phyloP scores from a whole-genome alignment of 2,797 vertebrate species.

The Tangara arthus region DNA sequence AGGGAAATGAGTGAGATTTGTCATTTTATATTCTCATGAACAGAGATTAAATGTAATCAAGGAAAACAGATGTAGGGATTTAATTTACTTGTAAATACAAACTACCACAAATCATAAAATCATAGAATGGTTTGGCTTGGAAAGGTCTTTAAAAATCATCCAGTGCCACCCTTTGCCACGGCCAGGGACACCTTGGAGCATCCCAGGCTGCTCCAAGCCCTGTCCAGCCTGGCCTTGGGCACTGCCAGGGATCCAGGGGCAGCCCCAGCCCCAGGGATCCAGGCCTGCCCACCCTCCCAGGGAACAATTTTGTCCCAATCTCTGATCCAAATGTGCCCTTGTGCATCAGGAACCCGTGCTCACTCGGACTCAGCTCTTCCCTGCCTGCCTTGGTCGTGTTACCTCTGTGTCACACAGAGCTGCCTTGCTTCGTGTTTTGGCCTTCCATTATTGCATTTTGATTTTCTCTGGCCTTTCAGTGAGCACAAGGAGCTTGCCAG shows the following conservation, averaged over 20 bases:
- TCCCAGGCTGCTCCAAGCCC: background rate
- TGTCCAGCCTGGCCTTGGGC: fast-evolving
- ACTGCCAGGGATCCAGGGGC: background rate
- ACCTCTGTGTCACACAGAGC: background rate
- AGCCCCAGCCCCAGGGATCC: background rate
- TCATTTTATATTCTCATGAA: background rate
- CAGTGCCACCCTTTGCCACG: background rate
- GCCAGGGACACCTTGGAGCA: background rate
- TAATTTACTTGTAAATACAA: background rate
- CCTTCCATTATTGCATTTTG: background rate
- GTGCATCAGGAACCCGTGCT: background rate
- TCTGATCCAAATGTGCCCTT: background rate
- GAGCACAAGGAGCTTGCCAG: background rate
- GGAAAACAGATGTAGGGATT: background rate
- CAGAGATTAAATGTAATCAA: background rate
- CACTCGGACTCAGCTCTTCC: background rate
- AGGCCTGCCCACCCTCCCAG: background rate
- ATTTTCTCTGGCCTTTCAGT: background rate
- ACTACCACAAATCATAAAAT: background rate
- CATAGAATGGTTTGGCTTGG: background rate
- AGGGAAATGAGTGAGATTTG: background rate
- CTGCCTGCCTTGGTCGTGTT: background rate
- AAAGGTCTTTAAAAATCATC: background rate
- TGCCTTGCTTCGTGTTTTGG: background rate
- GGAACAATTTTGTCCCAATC: background rate